These are phyloP conservation scores for Chrysolina haemoptera DNA, from an alignment of 2,888 invertebrate species.

Conservation along the genomic window DNA sequence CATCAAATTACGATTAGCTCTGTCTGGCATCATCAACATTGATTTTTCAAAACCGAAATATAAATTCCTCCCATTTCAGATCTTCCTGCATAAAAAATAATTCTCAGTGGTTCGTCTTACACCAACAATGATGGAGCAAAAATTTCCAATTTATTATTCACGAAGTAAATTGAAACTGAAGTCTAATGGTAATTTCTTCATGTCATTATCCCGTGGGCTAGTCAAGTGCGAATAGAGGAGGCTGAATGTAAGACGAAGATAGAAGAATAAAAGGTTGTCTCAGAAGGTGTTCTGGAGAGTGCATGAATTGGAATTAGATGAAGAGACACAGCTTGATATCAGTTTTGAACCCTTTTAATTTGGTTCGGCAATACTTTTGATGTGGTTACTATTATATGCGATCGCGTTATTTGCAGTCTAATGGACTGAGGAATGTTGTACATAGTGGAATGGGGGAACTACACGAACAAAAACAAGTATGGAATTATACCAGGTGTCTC, in stretches of 20 bases:
- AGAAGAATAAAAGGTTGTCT: not conserved
- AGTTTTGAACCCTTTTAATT: conserved; percentile 10
- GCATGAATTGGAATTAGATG: conserved; percentile 19
- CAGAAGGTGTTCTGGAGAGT: conserved; percentile 16
- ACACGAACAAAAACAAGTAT: no score
- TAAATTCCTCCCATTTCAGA: conserved; percentile 32
- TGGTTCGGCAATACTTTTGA: conserved; percentile 8
- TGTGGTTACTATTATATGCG: not conserved
- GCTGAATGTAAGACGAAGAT: not conserved
- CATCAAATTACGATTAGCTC: not conserved
- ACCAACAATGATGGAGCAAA: conserved; percentile 48
- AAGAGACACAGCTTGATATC: conserved; percentile 18
- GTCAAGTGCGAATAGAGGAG: conserved; percentile 22
- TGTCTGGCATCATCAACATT: not conserved
- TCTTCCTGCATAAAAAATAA: conserved; percentile 24
- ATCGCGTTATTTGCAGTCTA: not conserved
- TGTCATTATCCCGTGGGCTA: conserved; percentile 28
- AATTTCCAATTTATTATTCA: conserved; percentile 51
- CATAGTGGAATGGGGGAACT: no score
- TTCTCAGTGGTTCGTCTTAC: conserved; percentile 41
- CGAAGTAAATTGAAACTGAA: conserved; percentile 50
- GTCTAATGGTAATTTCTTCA: conserved; percentile 20
- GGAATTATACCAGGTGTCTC: no score
- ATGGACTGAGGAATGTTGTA: not conserved
- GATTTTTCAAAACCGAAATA: not conserved